phyloP scores from a whole-genome alignment of 2,888 invertebrate genomes.

The Yponomeuta malinellus region DNA sequence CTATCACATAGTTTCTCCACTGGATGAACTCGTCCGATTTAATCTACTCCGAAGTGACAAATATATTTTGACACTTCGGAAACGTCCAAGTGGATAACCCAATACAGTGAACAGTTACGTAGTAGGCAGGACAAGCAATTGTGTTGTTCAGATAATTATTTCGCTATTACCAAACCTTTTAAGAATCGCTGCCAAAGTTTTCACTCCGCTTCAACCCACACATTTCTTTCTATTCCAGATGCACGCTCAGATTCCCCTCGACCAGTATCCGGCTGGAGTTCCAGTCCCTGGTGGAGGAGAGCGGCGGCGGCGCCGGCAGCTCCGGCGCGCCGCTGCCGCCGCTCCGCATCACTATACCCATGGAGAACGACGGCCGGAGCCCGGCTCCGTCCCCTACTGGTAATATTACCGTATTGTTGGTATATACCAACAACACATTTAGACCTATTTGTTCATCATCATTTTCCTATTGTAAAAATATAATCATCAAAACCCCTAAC shows the following conservation, averaged over 20 bases:
- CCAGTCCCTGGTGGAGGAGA: constrained; percentile 91
- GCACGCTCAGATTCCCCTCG: constrained; percentile 96
- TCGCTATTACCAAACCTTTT: background rate
- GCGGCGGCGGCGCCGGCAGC: constrained; percentile 72
- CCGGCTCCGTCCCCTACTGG: constrained; percentile 95
- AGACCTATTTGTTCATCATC: too few relatives aligned
- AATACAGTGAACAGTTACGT: too few relatives aligned
- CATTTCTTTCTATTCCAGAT: constrained; percentile 77
- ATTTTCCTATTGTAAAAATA: too few relatives aligned
- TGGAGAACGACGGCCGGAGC: constrained; percentile 81
- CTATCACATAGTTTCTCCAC: too few relatives aligned
- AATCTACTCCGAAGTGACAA: too few relatives aligned
- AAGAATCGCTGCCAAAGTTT: background rate
- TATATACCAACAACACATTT: too few relatives aligned
- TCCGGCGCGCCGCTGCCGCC: constrained; percentile 80
- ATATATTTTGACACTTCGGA: too few relatives aligned
- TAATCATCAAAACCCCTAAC: too few relatives aligned
- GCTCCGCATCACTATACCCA: constrained; percentile 90
- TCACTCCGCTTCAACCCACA: background rate
- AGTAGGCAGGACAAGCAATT: too few relatives aligned
- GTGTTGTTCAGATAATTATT: too few relatives aligned
- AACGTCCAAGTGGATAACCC: too few relatives aligned
- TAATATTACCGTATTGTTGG: constrained; percentile 32
- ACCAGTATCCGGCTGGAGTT: constrained; percentile 96
- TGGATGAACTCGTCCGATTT: too few relatives aligned